phyloP scores from a whole-genome alignment of 2,888 invertebrate species.

The Phaonia tiefii region DNA sequence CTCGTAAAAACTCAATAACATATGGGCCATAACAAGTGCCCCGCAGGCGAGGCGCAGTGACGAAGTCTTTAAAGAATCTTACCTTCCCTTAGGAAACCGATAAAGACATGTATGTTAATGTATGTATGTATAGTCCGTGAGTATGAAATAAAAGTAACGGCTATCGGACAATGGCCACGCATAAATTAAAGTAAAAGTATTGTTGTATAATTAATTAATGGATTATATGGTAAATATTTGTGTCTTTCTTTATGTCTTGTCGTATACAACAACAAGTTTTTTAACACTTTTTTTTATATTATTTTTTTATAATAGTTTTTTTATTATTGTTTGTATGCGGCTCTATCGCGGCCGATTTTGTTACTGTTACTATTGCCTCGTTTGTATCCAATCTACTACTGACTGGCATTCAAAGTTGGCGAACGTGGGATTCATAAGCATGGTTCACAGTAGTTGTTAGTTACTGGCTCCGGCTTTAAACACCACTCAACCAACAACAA shows the following conservation, averaged over 20 bases:
- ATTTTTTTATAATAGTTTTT: background rate
- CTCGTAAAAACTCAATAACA: too few relatives aligned
- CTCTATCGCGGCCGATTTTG: background rate
- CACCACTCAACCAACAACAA: background rate
- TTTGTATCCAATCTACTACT: constrained; percentile 4
- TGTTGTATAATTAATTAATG: constrained; percentile 30
- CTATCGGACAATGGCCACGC: background rate
- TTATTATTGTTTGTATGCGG: background rate
- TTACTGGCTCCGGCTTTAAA: too few relatives aligned
- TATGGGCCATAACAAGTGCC: constrained; percentile 6
- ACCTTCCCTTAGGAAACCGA: constrained; percentile 8
- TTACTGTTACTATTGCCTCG: constrained; percentile 30
- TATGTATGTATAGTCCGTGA: background rate
- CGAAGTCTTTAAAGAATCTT: constrained; percentile 2
- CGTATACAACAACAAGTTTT: background rate
- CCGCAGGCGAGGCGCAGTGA: background rate
- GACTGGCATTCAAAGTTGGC: constrained; percentile 16
- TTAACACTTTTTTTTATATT: background rate
- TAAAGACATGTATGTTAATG: background rate
- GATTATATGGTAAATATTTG: background rate
- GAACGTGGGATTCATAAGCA: background rate
- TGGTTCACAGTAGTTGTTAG: too few relatives aligned
- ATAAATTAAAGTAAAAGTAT: constrained; percentile 45
- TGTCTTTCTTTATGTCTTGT: constrained; percentile 2
- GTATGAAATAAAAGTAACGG: constrained; percentile 1